Base-by-base conservation (phyloP, 2,888 invertebrate genomes). In the Idaea straminata region DNA sequence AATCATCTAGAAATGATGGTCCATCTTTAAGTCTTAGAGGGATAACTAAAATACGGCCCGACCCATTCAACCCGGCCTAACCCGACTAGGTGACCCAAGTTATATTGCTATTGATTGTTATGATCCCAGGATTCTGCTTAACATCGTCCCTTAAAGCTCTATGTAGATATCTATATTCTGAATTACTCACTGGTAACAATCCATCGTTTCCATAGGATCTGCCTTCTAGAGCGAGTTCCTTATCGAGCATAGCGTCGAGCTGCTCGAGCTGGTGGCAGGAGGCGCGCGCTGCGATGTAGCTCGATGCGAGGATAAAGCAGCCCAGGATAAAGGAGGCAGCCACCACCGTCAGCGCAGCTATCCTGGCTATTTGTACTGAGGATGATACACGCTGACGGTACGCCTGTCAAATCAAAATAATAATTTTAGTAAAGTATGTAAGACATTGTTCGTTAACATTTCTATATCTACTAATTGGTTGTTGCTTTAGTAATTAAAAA, bases 331-430 rank as follows among this genome's bases (percentile, higher is more conserved):
- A 94, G 57, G 97, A 95, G 67, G 97, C 96, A 0, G 95, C 95
- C 74, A 98, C 95, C 76, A 98, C 94, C 70, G 98, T 97, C 74
- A 96, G 93, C 61, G 97, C 97, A 16, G 96, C 96, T 81, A 98
- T 97, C 87, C 96, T 95, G 36, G 98, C 96, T 71, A 98, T 96
- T 91, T 97, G 97, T 69, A 98, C 96, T 63, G 97, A 95, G 61
- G 96, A 95, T 68, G 96, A 96, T 75, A 94, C 93, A 78, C 95
- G 93, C 67, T 91, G 90, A 83, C 96, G 95, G 91, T 98, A 98
- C 63, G 97, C 97, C 97, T 98, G 92, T 10, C 77, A 75, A 72
- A 67, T 60, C 66, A 59, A 59, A 58, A 57, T 3, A 16, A 59
- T 7, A 15, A 16, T 15, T 16, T 59, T 25, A 25, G 25, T 25